Conservation (phyloP, 2,888 invertebrate species). For the Lumbricus terrestris region DNA sequence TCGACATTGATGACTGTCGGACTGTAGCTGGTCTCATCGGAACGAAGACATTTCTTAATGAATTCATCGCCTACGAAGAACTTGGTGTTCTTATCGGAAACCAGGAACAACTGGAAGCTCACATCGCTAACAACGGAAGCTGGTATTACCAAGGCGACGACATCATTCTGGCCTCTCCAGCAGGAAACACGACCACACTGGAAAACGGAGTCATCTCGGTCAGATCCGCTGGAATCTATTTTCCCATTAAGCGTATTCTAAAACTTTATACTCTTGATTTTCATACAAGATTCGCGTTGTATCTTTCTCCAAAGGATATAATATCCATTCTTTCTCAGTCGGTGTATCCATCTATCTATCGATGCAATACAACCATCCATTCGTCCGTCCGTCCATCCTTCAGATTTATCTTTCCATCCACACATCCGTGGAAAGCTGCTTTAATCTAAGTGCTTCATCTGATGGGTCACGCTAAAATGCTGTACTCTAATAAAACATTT, state of each 20-base stretch:
- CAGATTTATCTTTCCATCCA: too few relatives aligned
- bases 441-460: too few relatives aligned
- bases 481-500: too few relatives aligned
- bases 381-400: not conserved
- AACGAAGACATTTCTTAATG: slow-evolving; percentile 84
- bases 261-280: not conserved
- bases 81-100: slow-evolving; percentile 43
- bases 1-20: slow-evolving; percentile 68
- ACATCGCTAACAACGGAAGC: slow-evolving; percentile 40
- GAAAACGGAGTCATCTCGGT: slow-evolving; percentile 44
- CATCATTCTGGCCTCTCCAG: slow-evolving; percentile 25
- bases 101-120: slow-evolving; percentile 36
- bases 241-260: not conserved
- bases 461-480: too few relatives aligned
- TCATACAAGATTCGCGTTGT: not conserved
- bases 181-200: slow-evolving; percentile 36
- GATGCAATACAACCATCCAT: too few relatives aligned
- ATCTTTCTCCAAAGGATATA: too few relatives aligned
- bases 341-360: too few relatives aligned
- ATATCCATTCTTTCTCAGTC: too few relatives aligned
- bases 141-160: slow-evolving; percentile 27
- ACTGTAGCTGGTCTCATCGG: slow-evolving; percentile 78
- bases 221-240: not conserved
- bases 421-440: too few relatives aligned
- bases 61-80: slow-evolving; percentile 81